These are phyloP conservation scores for Nasua narica DNA, from an alignment of 2,797 vertebrate species.

Conservation along the genomic window DNA sequence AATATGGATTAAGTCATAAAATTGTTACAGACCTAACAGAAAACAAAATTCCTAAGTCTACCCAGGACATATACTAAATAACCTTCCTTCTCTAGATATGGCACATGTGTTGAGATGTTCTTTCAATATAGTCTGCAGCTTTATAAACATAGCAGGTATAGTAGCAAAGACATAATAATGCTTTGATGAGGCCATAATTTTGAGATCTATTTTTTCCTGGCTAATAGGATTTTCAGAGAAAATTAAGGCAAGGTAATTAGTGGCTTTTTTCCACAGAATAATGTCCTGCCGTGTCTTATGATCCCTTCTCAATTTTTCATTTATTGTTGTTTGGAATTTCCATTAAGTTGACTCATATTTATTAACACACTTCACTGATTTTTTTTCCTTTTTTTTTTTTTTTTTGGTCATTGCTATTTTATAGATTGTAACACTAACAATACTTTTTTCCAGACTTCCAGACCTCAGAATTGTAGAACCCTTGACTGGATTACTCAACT, in stretches of 20 bases:
- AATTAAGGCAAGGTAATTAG: neutral
- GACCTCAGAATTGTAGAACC: neutral
- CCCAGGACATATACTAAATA: neutral
- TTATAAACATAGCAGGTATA: neutral
- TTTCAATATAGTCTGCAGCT: neutral
- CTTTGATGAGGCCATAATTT: neutral
- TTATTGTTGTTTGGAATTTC: neutral
- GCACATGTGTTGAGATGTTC: neutral
- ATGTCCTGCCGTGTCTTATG: neutral
- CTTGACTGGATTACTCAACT: neutral
- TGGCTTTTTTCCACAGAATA: neutral
- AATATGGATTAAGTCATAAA: neutral
- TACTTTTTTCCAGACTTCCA: neutral
- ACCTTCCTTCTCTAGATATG: neutral
- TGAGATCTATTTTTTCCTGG: neutral
- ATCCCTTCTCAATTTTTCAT: neutral
- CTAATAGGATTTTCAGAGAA: neutral
- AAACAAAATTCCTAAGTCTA: neutral
- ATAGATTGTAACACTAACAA: neutral
- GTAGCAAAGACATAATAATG: neutral
- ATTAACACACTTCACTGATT: neutral
- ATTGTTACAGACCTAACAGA: neutral
- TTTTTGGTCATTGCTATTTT: neutral
- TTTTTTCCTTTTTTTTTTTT: neutral
- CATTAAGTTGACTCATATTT: neutral